These are phyloP conservation scores for Syngnathus floridae DNA, from an alignment of 2,113 vertebrate genomes.

Conservation along the genomic window DNA sequence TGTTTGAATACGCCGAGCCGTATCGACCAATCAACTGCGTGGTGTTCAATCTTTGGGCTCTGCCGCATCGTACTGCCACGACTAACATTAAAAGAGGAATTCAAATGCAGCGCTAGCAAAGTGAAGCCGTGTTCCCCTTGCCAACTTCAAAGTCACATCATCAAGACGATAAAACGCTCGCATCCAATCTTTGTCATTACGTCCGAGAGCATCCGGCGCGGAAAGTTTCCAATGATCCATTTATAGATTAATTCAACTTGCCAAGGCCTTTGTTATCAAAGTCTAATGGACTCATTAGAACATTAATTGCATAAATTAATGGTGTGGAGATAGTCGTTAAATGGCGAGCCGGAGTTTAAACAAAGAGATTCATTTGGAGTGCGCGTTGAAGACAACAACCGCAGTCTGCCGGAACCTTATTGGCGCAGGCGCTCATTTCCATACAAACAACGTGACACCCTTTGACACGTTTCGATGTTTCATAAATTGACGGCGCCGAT, in stretches of 20 bases:
- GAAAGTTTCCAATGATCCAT: background rate
- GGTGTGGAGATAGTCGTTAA: slow-evolving; percentile 4
- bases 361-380: background rate
- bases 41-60: background rate
- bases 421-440: background rate
- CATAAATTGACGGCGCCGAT: slow-evolving; percentile 3
- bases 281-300: slow-evolving; percentile 12
- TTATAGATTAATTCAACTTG: slow-evolving; percentile 4
- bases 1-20: background rate
- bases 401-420: background rate
- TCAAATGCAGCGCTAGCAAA: background rate
- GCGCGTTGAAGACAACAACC: background rate
- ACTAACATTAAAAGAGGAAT: background rate
- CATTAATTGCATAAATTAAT: slow-evolving; percentile 7
- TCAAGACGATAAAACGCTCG: background rate
- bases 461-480: slow-evolving; percentile 2
- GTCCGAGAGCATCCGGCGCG: background rate
- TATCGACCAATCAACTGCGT: background rate
- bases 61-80: background rate
- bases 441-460: background rate
- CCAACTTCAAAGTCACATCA: slow-evolving; percentile 1
- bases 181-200: background rate
- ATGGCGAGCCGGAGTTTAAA: background rate
- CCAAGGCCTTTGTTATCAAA: slow-evolving; percentile 5
- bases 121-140: background rate